Conservation (phyloP, 2,113 vertebrate species). For the Anguilla rostrata region DNA sequence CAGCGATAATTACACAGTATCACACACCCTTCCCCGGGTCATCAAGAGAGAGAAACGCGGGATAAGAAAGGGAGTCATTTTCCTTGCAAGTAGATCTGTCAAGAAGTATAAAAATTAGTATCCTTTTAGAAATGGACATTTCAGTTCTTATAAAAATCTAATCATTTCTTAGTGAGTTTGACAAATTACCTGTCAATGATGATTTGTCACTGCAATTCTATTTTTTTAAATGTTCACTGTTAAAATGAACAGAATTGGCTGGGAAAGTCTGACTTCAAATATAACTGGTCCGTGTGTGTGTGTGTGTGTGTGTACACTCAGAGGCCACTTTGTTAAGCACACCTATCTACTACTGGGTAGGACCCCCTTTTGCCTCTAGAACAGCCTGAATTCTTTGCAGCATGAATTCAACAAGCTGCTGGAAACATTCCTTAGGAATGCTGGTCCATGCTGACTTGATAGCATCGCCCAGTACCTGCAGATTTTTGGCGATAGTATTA, state of each 20-base stretch:
- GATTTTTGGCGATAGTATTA: no score
- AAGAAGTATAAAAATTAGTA: neutral
- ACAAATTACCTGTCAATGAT: conserved; percentile 12
- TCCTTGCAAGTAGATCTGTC: neutral
- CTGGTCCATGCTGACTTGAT: no score
- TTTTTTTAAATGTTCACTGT: neutral
- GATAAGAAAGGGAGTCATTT: neutral
- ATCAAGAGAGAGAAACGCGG: neutral
- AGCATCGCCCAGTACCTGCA: no score
- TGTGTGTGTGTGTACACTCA: no score
- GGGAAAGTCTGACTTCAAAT: neutral
- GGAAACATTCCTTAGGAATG: no score
- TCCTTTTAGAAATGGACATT: conserved; percentile 8
- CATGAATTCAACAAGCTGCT: no score
- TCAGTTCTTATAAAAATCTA: conserved; percentile 5
- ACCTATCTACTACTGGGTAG: no score
- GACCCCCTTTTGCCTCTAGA: no score
- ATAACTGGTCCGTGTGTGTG: neutral
- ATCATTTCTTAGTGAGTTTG: neutral
- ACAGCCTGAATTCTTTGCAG: no score
- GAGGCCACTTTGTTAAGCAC: no score
- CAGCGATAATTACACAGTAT: neutral
- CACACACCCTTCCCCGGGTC: neutral
- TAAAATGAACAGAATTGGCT: neutral
- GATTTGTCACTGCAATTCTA: neutral